Evolutionary conservation across 2,888 invertebrate genomes (phyloP), one percentile per base, ranked within the genome.

Genomic region (Atherix ibis): DNA sequence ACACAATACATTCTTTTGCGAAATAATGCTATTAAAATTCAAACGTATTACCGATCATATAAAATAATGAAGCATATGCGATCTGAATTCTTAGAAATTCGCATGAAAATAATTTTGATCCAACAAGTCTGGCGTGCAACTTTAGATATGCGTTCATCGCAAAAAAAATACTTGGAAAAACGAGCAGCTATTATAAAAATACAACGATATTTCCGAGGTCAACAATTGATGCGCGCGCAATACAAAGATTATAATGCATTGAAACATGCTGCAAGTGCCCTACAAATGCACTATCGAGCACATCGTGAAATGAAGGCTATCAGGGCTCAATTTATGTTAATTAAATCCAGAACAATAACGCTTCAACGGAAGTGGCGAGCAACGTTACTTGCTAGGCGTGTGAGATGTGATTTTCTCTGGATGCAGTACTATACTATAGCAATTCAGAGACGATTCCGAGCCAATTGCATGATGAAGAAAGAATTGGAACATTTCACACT

Each of bases 311-410:
- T 22, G 22, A 6, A 10, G 10, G 22, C 22, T 8, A 10, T 8
- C 6, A 39, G 41, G 2, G 10, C 10, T 0, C 27, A 44, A 22
- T 58, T 46, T 38, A 15, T 38, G 10, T 9, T 40, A 8, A 19
- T 56, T 0, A 44, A 40, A 1, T 32, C 40, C 8, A 31, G 44
- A 0, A 32, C 44, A 10, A 40, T 48, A 3, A 40, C 27, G 16
- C 39, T 51, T 12, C 46, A 46, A 29, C 43, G 31, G 41, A 43
- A 30, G 16, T 54, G 40, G 34, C 46, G 52, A 35, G 50, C 52
- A 16, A 46, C 40, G 15, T 34, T 34, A 28, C 5, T 34, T 12
- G 48, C 47, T 44, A 38, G 36, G 35, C 26, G 31, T 1, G 35
- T 44, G 22, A 39, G 32, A 18, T 19, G 9, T 4, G 4, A 29